These are phyloP conservation scores for Troides aeacus DNA, from an alignment of 2,888 invertebrate genomes.

Conservation along the genomic window DNA sequence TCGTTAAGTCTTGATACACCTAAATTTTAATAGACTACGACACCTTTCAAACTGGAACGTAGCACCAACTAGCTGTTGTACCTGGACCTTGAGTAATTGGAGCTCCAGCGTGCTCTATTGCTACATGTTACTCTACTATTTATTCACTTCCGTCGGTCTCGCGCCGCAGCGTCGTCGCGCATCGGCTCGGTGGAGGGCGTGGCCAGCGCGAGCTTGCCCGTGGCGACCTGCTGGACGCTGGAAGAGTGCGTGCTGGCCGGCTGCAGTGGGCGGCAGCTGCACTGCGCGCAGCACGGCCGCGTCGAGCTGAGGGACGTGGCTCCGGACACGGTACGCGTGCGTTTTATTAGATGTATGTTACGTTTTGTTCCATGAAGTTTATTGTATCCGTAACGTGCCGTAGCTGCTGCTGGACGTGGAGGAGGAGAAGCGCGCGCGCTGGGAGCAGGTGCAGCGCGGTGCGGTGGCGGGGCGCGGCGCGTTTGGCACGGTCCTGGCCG, in stretches of 20 bases:
- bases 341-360: not conserved
- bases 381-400: too few species aligned
- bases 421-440: constrained; percentile 88
- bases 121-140: too few species aligned
- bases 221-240: constrained; percentile 91
- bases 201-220: constrained; percentile 81
- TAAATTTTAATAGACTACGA: too few species aligned
- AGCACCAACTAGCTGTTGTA: too few species aligned
- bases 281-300: constrained; percentile 90
- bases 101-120: too few species aligned
- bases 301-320: constrained; percentile 89
- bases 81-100: too few species aligned
- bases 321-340: constrained; percentile 88
- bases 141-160: too few species aligned
- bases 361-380: not conserved
- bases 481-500: constrained; percentile 97
- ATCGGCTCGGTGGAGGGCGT: constrained; percentile 90
- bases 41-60: too few species aligned
- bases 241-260: constrained; percentile 97
- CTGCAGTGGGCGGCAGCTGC: constrained; percentile 82
- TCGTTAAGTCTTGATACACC: too few species aligned
- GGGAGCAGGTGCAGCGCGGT: constrained; percentile 89
- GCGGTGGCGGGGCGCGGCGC: constrained; percentile 95
- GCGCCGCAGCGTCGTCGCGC: constrained; percentile 84
- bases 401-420: constrained; percentile 93